Evolutionary conservation across 2,113 vertebrate genomes (phyloP).

Genomic region (Lepus timidus): DNA sequence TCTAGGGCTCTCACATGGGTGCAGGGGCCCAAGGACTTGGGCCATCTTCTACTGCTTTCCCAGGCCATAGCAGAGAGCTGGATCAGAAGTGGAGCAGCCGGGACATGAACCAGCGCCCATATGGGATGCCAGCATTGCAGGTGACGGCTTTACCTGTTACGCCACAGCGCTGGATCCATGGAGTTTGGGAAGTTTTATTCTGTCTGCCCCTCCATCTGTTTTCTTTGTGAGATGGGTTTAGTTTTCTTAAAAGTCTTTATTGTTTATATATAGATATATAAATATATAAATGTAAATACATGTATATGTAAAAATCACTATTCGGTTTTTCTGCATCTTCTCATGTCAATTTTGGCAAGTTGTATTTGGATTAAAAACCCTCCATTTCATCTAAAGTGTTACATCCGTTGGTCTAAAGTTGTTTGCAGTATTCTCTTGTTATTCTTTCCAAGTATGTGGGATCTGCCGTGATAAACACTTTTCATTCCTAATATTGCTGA

Average conservation of each 20-base stretch:
- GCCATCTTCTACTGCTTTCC: too few species aligned
- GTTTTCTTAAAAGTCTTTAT: not conserved
- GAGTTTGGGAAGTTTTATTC: not conserved
- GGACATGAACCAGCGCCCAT: too few species aligned
- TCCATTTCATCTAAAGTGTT: constrained; percentile 29
- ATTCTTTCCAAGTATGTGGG: not conserved
- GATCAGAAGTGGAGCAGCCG: too few species aligned
- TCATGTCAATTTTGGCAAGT: constrained; percentile 28
- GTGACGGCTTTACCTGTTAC: too few species aligned
- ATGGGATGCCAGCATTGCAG: too few species aligned
- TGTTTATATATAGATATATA: not conserved
- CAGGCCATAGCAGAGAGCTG: too few species aligned
- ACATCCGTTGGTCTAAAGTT: not conserved
- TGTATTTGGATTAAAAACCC: not conserved
- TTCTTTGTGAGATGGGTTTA: not conserved
- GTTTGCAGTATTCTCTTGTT: not conserved
- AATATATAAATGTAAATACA: not conserved
- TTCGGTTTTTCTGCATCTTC: constrained; percentile 34
- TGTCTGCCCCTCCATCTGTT: not conserved
- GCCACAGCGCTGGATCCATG: too few species aligned
- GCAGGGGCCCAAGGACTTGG: too few species aligned
- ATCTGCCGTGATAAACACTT: not conserved
- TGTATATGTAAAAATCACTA: not conserved
- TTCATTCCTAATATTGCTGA: constrained; percentile 27
- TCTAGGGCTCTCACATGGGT: too few species aligned